Evolutionary conservation across 2,888 invertebrate genomes (phyloP).

Genomic region (Carcina quercana): DNA sequence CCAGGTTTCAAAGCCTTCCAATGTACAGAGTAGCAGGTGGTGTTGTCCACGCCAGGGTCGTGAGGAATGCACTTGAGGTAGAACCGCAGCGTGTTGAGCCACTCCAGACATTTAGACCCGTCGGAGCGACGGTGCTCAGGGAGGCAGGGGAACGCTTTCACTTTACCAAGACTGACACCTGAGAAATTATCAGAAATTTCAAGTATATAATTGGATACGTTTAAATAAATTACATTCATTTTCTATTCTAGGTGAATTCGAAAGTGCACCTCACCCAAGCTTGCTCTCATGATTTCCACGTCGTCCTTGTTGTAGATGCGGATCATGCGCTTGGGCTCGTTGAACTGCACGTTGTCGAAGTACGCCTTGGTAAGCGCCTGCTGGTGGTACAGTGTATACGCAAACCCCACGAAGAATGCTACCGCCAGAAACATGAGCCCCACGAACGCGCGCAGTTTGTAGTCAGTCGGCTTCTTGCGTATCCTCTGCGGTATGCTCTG

Average conservation of each 20-base stretch:
- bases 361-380: conserved; percentile 87
- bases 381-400: conserved; percentile 88
- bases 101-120: conserved; percentile 86
- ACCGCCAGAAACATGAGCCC: conserved; percentile 86
- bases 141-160: conserved; percentile 81
- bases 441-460: conserved; percentile 87
- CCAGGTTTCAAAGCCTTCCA: conserved; percentile 85
- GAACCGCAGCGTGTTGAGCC: conserved; percentile 84
- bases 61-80: conserved; percentile 77
- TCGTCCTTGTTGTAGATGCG: conserved; percentile 83
- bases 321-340: conserved; percentile 82
- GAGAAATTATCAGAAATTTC: conserved; percentile 12
- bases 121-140: conserved; percentile 73
- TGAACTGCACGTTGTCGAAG: conserved; percentile 89
- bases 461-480: conserved; percentile 82
- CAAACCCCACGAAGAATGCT: conserved; percentile 87
- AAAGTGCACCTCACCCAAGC: conserved; percentile 62
- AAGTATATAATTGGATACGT: no score
- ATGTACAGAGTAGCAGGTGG: conserved; percentile 88
- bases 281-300: conserved; percentile 79
- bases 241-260: no score
- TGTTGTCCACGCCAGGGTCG: conserved; percentile 71
- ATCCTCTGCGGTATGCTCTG: conserved; percentile 84
- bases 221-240: no score
- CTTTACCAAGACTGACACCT: conserved; percentile 77